Evolutionary conservation across 1,140 invertebrate genomes (phyloP).

Genomic region (Episyrphus balteatus): DNA sequence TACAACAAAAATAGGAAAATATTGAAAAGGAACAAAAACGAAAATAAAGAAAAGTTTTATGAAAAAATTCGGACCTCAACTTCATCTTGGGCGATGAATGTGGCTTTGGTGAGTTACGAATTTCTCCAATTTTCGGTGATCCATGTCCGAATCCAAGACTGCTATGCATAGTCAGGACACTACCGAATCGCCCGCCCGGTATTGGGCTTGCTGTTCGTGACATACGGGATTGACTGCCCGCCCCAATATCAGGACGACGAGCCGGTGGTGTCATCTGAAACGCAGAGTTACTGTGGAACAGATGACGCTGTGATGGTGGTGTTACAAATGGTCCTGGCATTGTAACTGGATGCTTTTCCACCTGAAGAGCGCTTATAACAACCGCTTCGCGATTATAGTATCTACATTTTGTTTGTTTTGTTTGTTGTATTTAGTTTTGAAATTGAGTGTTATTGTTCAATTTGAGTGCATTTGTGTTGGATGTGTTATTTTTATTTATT

Average conservation of each 20-base stretch:
- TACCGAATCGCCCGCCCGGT: slow-evolving; percentile 43
- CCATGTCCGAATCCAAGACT: slow-evolving; percentile 39
- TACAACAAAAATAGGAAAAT: neutral
- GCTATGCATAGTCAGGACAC: slow-evolving; percentile 34
- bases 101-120: slow-evolving; percentile 45
- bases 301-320: slow-evolving; percentile 46
- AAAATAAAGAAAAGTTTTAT: neutral
- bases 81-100: slow-evolving; percentile 85
- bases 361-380: slow-evolving; percentile 83
- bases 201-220: slow-evolving; percentile 42
- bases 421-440: too few relatives aligned
- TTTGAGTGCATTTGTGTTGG: too few relatives aligned
- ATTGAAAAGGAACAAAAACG: neutral
- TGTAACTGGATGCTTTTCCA: slow-evolving; percentile 82
- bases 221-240: slow-evolving; percentile 18
- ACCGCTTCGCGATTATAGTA: slow-evolving; percentile 87
- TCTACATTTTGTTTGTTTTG: slow-evolving; percentile 37
- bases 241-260: slow-evolving; percentile 36
- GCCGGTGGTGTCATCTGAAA: slow-evolving; percentile 35
- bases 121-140: slow-evolving; percentile 40
- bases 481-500: neutral
- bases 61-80: slow-evolving; percentile 53
- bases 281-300: slow-evolving; percentile 31
- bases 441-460: too few relatives aligned
- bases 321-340: slow-evolving; percentile 68